Percentiles rank a stretch among this genome's conserved stretches.
Conservation (phyloP, 2,113 vertebrate genomes). For the Pelecanoides urinatrix region DNA sequence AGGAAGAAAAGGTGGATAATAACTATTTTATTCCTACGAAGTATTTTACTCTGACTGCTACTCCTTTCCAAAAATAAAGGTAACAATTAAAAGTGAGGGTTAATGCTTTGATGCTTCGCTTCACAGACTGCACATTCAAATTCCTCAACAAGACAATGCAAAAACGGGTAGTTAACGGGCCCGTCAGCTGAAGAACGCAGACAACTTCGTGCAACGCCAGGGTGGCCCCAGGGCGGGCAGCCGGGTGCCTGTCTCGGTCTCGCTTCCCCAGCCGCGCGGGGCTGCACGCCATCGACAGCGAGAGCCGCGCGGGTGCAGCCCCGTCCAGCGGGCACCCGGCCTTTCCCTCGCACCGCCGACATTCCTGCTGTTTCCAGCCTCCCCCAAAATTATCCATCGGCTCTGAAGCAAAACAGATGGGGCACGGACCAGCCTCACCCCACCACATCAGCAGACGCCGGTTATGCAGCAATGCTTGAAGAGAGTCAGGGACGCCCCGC, state of each 20-base stretch:
- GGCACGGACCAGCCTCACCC: background rate
- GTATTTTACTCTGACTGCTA: background rate
- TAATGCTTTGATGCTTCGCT: background rate
- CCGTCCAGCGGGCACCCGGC: fast-evolving
- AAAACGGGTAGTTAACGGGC: background rate
- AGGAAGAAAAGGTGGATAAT: background rate
- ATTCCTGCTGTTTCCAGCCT: background rate
- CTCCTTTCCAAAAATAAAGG: background rate
- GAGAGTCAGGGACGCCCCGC: no score
- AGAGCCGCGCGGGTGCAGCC: fast-evolving
- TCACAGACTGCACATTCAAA: background rate
- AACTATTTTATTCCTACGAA: background rate
- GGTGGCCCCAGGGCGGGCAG: background rate
- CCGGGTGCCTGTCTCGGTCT: background rate
- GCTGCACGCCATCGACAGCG: fast-evolving
- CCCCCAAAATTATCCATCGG: background rate
- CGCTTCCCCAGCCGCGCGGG: background rate
- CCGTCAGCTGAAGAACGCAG: background rate
- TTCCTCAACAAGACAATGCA: background rate
- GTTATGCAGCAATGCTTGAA: background rate
- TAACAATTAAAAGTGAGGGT: background rate
- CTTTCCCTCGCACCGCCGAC: fast-evolving
- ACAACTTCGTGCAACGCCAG: background rate
- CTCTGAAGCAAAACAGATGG: background rate
- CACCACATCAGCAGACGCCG: background rate